Evolutionary conservation across 1,140 invertebrate species (phyloP).

Genomic region (Atopsyche davidsoni): DNA sequence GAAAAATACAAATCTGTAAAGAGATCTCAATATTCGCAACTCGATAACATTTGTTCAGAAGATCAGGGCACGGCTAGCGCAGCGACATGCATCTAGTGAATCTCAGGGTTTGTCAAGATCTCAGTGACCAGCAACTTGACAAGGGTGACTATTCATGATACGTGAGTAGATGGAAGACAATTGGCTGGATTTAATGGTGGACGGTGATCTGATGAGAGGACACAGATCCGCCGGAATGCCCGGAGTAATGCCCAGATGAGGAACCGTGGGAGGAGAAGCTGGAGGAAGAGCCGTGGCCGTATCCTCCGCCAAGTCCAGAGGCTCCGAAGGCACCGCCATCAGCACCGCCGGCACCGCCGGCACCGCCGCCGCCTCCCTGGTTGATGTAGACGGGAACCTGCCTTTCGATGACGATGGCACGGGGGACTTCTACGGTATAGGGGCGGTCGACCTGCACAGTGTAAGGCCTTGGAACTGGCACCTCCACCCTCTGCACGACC

Average conservation of each 20-base stretch:
- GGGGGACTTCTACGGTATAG: conserved; percentile 37
- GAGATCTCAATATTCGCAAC: too few species aligned
- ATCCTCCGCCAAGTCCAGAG: conserved; percentile 21
- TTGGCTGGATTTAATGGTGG: conserved; percentile 19
- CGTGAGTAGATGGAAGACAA: too few species aligned
- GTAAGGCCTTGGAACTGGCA: conserved; percentile 36
- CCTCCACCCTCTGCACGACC: conserved; percentile 37
- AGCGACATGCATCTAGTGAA: too few species aligned
- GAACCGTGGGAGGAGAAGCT: conserved; percentile 6
- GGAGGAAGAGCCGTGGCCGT: background rate
- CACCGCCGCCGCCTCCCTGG: conserved; percentile 13
- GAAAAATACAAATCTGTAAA: too few species aligned
- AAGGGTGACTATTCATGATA: too few species aligned
- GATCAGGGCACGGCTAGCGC: too few species aligned
- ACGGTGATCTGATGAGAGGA: conserved; percentile 14
- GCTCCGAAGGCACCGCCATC: conserved; percentile 18
- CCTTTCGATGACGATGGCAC: conserved; percentile 28
- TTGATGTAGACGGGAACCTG: conserved; percentile 30
- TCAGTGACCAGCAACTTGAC: too few species aligned
- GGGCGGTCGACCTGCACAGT: conserved; percentile 36
- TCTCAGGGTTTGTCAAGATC: too few species aligned
- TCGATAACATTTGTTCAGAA: too few species aligned
- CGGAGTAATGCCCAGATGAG: background rate
- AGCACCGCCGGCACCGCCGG: conserved; percentile 20
- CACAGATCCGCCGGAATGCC: background rate